phyloP scores from a whole-genome alignment of 2,113 vertebrate genomes.

The Mungos mungo region DNA sequence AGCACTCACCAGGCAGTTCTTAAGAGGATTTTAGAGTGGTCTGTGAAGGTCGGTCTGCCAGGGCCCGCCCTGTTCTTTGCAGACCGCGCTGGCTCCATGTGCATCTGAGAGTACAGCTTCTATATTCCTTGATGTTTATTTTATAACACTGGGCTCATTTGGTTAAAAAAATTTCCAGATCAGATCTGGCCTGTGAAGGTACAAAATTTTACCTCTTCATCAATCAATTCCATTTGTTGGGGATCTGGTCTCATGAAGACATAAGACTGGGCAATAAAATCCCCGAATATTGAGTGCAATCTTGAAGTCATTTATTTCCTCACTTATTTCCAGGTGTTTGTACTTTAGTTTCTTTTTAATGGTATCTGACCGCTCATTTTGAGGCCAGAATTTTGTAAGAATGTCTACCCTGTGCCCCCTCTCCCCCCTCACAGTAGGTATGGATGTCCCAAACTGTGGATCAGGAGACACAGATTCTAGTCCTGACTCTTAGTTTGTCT shows the following conservation, averaged over 20 bases:
- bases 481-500: not conserved
- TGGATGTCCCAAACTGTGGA: not conserved
- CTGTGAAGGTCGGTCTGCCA: conserved; percentile 21
- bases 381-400: not conserved
- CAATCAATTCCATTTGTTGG: not conserved
- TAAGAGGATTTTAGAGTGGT: not conserved
- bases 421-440: not conserved
- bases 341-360: not conserved
- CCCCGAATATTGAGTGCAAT: not conserved
- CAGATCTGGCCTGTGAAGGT: not conserved
- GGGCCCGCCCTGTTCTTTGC: not conserved
- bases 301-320: not conserved
- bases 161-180: conserved; percentile 1
- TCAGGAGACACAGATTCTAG: not conserved
- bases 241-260: not conserved
- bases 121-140: conserved; percentile 43
- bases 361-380: not conserved
- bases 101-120: not conserved
- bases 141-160: not conserved
- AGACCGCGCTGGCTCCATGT: not conserved
- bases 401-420: not conserved
- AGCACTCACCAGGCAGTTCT: not conserved
- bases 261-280: not conserved
- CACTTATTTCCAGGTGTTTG: not conserved
- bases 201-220: not conserved